Evolutionary conservation across 2,888 invertebrate genomes (phyloP).

Genomic region (Drosophila fungiperda): DNA sequence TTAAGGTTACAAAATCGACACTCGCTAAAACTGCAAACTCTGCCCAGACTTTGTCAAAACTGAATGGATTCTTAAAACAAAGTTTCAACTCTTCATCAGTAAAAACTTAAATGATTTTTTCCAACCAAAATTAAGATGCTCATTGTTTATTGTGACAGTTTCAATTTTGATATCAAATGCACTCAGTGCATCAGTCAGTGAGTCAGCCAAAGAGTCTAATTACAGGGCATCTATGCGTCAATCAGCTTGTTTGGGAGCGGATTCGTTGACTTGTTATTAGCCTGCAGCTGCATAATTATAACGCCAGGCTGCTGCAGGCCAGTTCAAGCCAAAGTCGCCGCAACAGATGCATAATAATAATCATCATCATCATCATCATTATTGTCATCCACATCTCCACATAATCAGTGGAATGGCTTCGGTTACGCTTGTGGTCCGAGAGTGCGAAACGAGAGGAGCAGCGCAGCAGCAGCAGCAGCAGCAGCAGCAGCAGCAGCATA

Average conservation of each 20-base stretch:
- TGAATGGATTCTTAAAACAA: not conserved
- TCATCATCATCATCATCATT: slow-evolving; percentile 15
- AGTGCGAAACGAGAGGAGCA: slow-evolving; percentile 35
- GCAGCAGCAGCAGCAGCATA: slow-evolving; percentile 52
- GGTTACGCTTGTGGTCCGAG: slow-evolving; percentile 68
- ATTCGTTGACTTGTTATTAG: slow-evolving; percentile 46
- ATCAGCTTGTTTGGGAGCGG: slow-evolving; percentile 4
- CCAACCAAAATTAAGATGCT: not conserved
- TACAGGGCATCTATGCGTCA: slow-evolving; percentile 11
- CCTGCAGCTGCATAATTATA: slow-evolving; percentile 66
- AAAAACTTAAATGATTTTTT: not conserved
- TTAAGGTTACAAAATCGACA: not conserved
- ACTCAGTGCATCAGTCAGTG: not conserved
- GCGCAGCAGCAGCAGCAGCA: not conserved
- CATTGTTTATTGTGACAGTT: not conserved
- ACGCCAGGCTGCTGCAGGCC: slow-evolving; percentile 47
- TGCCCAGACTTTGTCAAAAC: not conserved
- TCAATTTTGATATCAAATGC: too few species aligned
- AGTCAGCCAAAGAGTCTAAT: not conserved
- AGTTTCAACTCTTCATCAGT: not conserved
- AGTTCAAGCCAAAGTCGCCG: not conserved
- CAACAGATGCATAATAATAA: slow-evolving; percentile 43
- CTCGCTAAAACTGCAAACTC: too few species aligned
- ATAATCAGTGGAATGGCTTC: slow-evolving; percentile 60
- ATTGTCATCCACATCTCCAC: slow-evolving; percentile 46